These are phyloP conservation scores for Salarias fasciatus DNA, from an alignment of 2,797 vertebrate genomes.

Conservation along the genomic window DNA sequence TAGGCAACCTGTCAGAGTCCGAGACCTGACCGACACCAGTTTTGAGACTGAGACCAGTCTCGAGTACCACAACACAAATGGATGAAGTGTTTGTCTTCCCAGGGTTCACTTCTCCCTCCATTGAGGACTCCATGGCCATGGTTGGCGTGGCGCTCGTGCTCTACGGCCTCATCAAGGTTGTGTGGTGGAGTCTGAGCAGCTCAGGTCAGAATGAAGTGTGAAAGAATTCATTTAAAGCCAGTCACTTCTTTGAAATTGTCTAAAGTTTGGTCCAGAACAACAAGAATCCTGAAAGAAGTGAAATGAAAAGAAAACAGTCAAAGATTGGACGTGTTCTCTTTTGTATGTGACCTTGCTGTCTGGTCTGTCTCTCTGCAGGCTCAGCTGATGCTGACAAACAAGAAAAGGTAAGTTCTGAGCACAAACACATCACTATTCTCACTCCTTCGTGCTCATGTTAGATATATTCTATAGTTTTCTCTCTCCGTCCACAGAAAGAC, in stretches of 20 bases:
- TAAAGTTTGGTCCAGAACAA: neutral
- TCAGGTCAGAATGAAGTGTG: conserved; percentile 62
- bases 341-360: too few species aligned
- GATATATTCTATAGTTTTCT: neutral
- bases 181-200: conserved; percentile 77
- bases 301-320: too few species aligned
- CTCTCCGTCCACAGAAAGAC: conserved; percentile 56
- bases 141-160: conserved; percentile 87
- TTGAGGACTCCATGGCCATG: conserved; percentile 88
- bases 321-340: too few species aligned
- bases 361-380: conserved; percentile 31
- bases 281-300: neutral
- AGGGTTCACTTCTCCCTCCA: conserved; percentile 81
- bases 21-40: too few species aligned
- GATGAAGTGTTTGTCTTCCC: neutral
- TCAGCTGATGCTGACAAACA: conserved; percentile 47
- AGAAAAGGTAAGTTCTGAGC: conserved; percentile 61
- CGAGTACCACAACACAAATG: too few species aligned
- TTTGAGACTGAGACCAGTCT: too few species aligned
- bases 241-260: rapidly evolving
- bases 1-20: too few species aligned
- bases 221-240: neutral
- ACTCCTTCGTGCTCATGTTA: too few species aligned
- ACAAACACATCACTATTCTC: neutral
- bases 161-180: conserved; percentile 82